Evolutionary conservation across 2,888 invertebrate genomes (phyloP).

Genomic region (Uloborus plumipes): DNA sequence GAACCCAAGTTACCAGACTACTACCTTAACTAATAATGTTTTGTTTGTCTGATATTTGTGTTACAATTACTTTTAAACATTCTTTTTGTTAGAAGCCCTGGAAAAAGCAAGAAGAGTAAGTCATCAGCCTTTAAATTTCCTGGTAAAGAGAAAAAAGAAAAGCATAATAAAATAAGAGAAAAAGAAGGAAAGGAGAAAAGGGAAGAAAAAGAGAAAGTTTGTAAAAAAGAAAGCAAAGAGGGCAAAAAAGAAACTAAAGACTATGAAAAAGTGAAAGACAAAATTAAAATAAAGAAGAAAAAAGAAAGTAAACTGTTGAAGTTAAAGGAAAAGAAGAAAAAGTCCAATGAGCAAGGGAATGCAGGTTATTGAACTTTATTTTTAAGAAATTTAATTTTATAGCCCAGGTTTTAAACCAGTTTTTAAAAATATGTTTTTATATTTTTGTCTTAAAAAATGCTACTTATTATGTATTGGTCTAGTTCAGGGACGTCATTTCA

Average conservation of each 20-base stretch:
- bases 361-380: slow-evolving; percentile 21
- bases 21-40: no score
- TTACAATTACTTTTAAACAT: slow-evolving; percentile 50
- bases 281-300: slow-evolving; percentile 49
- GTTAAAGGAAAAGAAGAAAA: slow-evolving; percentile 66
- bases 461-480: no score
- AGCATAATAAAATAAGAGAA: slow-evolving; percentile 76
- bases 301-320: slow-evolving; percentile 61
- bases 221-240: slow-evolving; percentile 35
- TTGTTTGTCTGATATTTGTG: slow-evolving; percentile 18
- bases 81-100: slow-evolving; percentile 69
- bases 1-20: no score
- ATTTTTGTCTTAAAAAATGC: not conserved
- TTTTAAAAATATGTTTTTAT: not conserved
- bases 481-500: no score
- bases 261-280: slow-evolving; percentile 43
- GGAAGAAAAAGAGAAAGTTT: slow-evolving; percentile 73
- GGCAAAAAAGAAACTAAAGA: slow-evolving; percentile 39
- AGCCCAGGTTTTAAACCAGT: not conserved
- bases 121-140: slow-evolving; percentile 71
- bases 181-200: slow-evolving; percentile 83
- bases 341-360: slow-evolving; percentile 69
- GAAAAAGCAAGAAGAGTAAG: slow-evolving; percentile 73
- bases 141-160: slow-evolving; percentile 79
- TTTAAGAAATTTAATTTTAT: not conserved